Percentiles rank a stretch among this genome's conserved stretches.
phyloP scores from a whole-genome alignment of 2,113 vertebrate species.

The Lethenteron reissneri region DNA sequence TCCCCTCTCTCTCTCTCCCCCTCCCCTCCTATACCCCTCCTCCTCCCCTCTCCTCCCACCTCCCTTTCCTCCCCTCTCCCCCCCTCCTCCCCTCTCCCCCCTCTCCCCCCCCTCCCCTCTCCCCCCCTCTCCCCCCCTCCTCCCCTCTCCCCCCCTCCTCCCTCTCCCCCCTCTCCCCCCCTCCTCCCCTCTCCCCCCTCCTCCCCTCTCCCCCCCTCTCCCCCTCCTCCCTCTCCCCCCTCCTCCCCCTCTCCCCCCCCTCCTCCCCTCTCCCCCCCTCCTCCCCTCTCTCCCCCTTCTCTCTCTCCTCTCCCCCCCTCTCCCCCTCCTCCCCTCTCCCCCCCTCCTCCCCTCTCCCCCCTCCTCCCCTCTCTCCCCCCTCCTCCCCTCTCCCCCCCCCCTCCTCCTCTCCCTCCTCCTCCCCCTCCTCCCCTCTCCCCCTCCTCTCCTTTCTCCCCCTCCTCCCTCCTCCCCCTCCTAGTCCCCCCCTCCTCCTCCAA shows the following conservation, averaged over 20 bases:
- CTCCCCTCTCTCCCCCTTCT: too few relatives aligned
- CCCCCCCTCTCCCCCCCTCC: background rate
- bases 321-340: background rate
- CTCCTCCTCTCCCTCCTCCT: background rate
- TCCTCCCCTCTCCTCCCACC: too few relatives aligned
- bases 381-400: background rate
- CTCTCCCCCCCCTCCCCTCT: background rate
- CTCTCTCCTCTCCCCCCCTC: background rate
- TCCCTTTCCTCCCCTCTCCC: background rate
- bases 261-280: too few relatives aligned
- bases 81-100: background rate
- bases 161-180: background rate
- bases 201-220: too few relatives aligned
- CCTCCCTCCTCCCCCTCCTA: too few relatives aligned
- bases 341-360: background rate
- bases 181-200: background rate
- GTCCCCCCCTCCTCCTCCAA: too few relatives aligned
- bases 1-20: too few relatives aligned
- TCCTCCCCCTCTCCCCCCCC: too few relatives aligned
- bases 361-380: background rate
- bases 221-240: too few relatives aligned
- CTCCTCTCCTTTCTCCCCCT: background rate
- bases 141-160: too few relatives aligned
- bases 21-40: too few relatives aligned
- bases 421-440: background rate